Conservation (phyloP, 2,113 vertebrate species). For the cattle (Bos taurus) region ARS-UCD2.0 NC_037328.1:34324501-34325000, state of each 20-base stretch:
- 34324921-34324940: not conserved
- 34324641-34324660: no score
- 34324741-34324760: not conserved
- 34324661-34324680: no score
- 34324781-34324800: not conserved
- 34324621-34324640: no score
- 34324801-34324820: not conserved
- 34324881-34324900: not conserved
- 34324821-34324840: not conserved
- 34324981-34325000: not conserved
- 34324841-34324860: not conserved
- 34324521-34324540: no score
- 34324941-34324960: not conserved
- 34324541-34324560: no score
- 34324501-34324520: no score
- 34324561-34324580: no score
- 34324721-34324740: not conserved
- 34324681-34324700: not conserved
- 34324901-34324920: not conserved
- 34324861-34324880: not conserved
- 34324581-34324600: no score
- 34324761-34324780: not conserved
- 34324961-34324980: not conserved
- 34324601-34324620: no score
- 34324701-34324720: not conserved